A percentile compares a stretch with the other conserved stretches of the same genome.
Conservation (phyloP, 1,140 invertebrate genomes). For the Medauroidea extradentata region DNA sequence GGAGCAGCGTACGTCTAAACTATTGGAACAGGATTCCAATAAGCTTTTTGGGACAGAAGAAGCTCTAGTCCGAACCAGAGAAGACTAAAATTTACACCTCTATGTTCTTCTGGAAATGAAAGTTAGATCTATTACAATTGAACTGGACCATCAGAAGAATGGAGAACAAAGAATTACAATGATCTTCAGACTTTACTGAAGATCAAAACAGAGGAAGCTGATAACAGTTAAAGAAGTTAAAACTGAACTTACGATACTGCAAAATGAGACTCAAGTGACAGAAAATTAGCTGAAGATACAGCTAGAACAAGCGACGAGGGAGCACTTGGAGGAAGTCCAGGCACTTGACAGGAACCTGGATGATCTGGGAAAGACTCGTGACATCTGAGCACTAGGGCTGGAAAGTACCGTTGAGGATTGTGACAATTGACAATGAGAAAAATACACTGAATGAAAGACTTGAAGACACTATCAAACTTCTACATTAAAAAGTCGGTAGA, state of each 20-base stretch:
- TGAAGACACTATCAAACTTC: constrained; percentile 32
- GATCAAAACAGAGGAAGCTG: constrained; percentile 34
- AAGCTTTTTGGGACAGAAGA: constrained; percentile 54
- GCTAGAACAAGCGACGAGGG: constrained; percentile 35
- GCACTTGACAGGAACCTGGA: constrained; percentile 35
- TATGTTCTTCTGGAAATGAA: constrained; percentile 40
- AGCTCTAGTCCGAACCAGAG: constrained; percentile 36
- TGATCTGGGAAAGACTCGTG: constrained; percentile 36
- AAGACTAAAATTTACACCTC: constrained; percentile 38
- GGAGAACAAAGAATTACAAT: constrained; percentile 6
- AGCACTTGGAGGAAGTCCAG: constrained; percentile 27
- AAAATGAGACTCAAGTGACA: constrained; percentile 47
- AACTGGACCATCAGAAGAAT: not conserved
- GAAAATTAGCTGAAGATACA: constrained; percentile 41
- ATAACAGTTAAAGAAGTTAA: constrained; percentile 34
- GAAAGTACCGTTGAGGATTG: constrained; percentile 23
- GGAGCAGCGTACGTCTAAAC: constrained; percentile 45
- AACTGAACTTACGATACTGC: constrained; percentile 42
- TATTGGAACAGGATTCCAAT: constrained; percentile 48
- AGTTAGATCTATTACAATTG: constrained; percentile 27
- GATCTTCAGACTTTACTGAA: constrained; percentile 7
- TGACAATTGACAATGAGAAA: constrained; percentile 39
- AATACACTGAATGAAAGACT: constrained; percentile 39
- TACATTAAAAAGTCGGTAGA: constrained; percentile 37
- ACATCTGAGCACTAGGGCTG: constrained; percentile 33